Evolutionary conservation across 2,113 vertebrate species (phyloP), one percentile per base, ranked within the genome.

Genomic region (Ranitomeya imitator): DNA sequence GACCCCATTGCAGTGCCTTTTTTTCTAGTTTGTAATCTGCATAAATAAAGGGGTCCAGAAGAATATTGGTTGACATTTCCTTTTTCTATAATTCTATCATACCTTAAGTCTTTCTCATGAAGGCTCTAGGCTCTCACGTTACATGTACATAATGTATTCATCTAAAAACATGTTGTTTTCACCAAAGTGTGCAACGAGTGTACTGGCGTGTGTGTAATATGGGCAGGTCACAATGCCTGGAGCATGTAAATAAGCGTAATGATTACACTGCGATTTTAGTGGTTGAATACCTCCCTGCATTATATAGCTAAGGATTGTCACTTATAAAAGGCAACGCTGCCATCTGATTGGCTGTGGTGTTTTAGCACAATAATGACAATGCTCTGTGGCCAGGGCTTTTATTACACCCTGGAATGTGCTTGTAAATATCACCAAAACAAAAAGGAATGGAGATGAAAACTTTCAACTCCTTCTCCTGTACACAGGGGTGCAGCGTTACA

Each of bases 371-470:
- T 79, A 57, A 79, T 79, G 77, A 57, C 77, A 79, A 57, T 54
- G 52, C 55, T 55, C 52, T 79, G 21, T n/a, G 55, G 52, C 77
- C 52, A 79, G 12, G 12, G 21, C 77, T 79, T 78, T 54, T 79
- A 55, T 79, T 79, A 79, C 77, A 79, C 77, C 77, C 77, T 55
- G 77, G 77, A 79, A 79, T 79, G 77, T 79, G 21, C 77, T 79
- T 23, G 77, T 79, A 55, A 79, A 79, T 51, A 79, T 13, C 77
- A 79, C 21, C 4, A 13, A 0, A 4, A 26, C 18, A 79, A 52
- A 79, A 57, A 55, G 77, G 52, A 78, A 54, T 11, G 3, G 26
- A 77, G 74, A 51, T 6, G 6, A 77, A 77, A 52, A 21, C 18
- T 77, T 77, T 77, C 74, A 31, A 10, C 16, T 77, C 45, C 74